phyloP scores from a whole-genome alignment of 2,888 invertebrate genomes.

The Phrixothrix hirtus region DNA sequence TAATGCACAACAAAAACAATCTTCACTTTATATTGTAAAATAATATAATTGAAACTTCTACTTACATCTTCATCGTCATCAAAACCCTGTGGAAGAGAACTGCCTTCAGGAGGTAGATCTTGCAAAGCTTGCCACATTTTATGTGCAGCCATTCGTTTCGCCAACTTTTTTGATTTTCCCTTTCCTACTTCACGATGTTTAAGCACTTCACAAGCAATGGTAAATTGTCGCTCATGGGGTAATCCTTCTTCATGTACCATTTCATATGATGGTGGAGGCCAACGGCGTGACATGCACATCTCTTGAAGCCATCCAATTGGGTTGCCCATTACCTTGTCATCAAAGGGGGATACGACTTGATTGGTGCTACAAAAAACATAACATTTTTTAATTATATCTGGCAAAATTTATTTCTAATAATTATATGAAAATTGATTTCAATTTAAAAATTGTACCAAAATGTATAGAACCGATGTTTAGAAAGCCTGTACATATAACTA shows the following conservation, averaged over 20 bases:
- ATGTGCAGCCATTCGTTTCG: conserved; percentile 94
- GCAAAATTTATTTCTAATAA: too few species aligned
- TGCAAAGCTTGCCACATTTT: conserved; percentile 89
- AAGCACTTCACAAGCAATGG: conserved; percentile 86
- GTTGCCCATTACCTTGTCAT: conserved; percentile 86
- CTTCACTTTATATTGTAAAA: too few species aligned
- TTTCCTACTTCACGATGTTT: conserved; percentile 83
- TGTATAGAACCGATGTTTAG: too few species aligned
- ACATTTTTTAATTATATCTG: too few species aligned
- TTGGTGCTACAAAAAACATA: conserved; percentile 40
- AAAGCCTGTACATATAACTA: too few species aligned
- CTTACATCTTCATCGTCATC: conserved; percentile 75
- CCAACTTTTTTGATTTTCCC: conserved; percentile 94
- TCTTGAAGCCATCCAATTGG: conserved; percentile 96
- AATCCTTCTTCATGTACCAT: conserved; percentile 86
- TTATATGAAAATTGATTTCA: too few species aligned
- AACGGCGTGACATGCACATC: conserved; percentile 93
- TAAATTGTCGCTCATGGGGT: conserved; percentile 92
- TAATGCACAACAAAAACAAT: neutral
- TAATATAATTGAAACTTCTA: too few species aligned
- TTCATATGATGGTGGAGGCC: conserved; percentile 94
- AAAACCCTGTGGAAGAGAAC: conserved; percentile 61
- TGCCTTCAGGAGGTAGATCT: conserved; percentile 73
- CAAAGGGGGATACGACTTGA: conserved; percentile 65
- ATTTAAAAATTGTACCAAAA: too few species aligned